A percentile compares a stretch with the other conserved stretches of the same genome.
Evolutionary conservation across 2,888 invertebrate genomes (phyloP).

Genomic region (Hecatera dysodea): DNA sequence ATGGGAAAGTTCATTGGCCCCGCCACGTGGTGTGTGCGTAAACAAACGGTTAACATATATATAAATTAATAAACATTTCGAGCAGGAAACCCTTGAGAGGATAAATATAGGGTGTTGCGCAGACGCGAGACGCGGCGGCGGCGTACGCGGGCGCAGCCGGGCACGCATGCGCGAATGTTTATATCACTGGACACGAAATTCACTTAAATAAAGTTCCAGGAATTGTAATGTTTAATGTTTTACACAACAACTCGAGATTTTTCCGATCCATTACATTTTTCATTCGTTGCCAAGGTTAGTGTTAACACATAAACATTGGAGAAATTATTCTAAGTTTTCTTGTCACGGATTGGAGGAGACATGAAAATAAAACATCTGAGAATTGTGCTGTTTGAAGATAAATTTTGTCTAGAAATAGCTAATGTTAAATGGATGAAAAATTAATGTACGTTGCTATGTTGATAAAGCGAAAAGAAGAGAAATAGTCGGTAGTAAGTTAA

Average conservation of each 20-base stretch:
- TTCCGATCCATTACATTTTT: slow-evolving; percentile 67
- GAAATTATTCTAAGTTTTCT: slow-evolving; percentile 54
- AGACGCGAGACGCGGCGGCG: slow-evolving; percentile 80
- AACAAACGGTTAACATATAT: slow-evolving; percentile 85
- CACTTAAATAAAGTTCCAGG: slow-evolving; percentile 72
- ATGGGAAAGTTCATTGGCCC: slow-evolving; percentile 79
- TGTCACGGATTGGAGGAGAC: slow-evolving; percentile 36
- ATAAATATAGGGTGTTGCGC: slow-evolving; percentile 86
- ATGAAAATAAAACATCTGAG: slow-evolving; percentile 55
- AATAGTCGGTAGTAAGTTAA: slow-evolving; percentile 40
- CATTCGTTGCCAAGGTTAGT: slow-evolving; percentile 71
- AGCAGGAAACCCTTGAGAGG: slow-evolving; percentile 87
- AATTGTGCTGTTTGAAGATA: slow-evolving; percentile 39
- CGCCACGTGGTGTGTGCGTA: slow-evolving; percentile 84
- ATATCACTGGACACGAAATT: slow-evolving; percentile 80
- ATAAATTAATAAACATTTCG: slow-evolving; percentile 87
- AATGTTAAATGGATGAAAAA: slow-evolving; percentile 46
- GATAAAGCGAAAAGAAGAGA: slow-evolving; percentile 44
- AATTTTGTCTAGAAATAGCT: slow-evolving; percentile 45
- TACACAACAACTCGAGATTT: slow-evolving; percentile 62
- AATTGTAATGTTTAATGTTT: slow-evolving; percentile 69
- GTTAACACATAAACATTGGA: slow-evolving; percentile 51
- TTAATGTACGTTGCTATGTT: slow-evolving; percentile 34
- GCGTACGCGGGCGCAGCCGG: slow-evolving; percentile 65
- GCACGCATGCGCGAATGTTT: slow-evolving; percentile 82